Base-by-base conservation (phyloP, 1,140 invertebrate genomes). In the Mizuhopecten yessoensis region DNA sequence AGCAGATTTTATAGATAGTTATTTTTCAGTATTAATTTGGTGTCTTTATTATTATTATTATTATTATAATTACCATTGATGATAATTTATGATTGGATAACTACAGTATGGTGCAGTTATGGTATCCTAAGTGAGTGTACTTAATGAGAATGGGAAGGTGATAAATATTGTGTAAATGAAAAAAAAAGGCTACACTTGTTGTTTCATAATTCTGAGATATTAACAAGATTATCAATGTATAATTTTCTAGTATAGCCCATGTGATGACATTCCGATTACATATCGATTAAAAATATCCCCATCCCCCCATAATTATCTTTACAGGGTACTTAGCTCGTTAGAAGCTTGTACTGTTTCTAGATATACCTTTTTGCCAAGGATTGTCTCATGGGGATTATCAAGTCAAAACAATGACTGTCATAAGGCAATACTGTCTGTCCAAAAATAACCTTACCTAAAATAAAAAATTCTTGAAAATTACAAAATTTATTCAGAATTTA, bases 121-220 rank as follows among this genome's bases (percentile, higher is more conserved):
- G 57, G 57, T 75, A 75, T 75, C 57, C 57, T 75, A 75, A 75
- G 57, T 75, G 57, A 75, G 57, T 75, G 42, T 75, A 75, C n/a
- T 75, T n/a, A 75, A 75, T 29, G 57, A 75, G 57, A 75, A 75
- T 29, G 57, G 7, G 57, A 17, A 75, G 29, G 15, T 75, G 57
- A 75, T 75, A 75, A 29, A 0, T 75, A 75, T 75, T 75, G 57
- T 75, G 57, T 75, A 75, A 75, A 75, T 75, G 57, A 29, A 29
- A 29, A 75, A 57, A 57, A 75, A n/a, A 75, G n/a, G n/a, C 57
- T 75, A 75, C 57, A 29, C 29, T 75, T 75, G n/a, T 29, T 75
- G 57, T 13, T 45, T 13, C 42, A 15, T 75, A n/a, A 75, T 75
- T 75, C n/a, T 75, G 57, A 75, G 57, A 75, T 75, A 75, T 75